Base-by-base conservation (phyloP, 2,113 vertebrate species). In the Pygoscelis antarcticus region DNA sequence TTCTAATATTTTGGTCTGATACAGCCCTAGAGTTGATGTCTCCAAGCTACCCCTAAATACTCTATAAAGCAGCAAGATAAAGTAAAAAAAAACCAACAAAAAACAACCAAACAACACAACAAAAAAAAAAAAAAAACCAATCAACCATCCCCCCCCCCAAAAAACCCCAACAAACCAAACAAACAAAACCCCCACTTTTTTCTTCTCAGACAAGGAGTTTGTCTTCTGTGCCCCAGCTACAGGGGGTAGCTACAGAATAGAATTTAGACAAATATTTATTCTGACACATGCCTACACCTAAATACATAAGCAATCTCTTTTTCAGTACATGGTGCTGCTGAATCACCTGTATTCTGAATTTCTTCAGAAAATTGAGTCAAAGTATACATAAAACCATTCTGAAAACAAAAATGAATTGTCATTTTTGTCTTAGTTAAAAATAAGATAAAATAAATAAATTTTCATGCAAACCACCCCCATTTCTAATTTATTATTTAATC, bases 401-500 rank as follows among this genome's bases (percentile, higher is more conserved):
- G 57, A 93, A 91, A 82, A 11, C 42, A 82, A 66, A 42, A 78
- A 47, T 20, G 46, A 90, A 75, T 74, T 79, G 26, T 34, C 21
- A 49, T 23, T 66, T 91, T 87, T 89, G 70, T 83, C 76, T 86
- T 77, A 93, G 62, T 19, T 46, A 10, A 62, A 68, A 76, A 27
- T 22, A 61, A 42, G 12, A 55, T 40, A n/a, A 76, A 91, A 72
- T 69, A 68, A 88, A 80, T 85, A 68, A 86, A 75, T 85, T 49
- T 2, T 76, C 2, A 11, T 78, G 52, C 49, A 93, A 93, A 96
- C 78, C 83, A 54, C 26, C 44, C 76, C 7, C 7, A 74, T 81
- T 58, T 40, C 7, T 68, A 68, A 46, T 75, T 95, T 77, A 76
- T 80, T 93, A 65, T 91, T 57, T 97, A 95, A 88, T 77, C 18